Conservation (phyloP, 2,797 vertebrate species). For the Phoebastria nigripes region DNA sequence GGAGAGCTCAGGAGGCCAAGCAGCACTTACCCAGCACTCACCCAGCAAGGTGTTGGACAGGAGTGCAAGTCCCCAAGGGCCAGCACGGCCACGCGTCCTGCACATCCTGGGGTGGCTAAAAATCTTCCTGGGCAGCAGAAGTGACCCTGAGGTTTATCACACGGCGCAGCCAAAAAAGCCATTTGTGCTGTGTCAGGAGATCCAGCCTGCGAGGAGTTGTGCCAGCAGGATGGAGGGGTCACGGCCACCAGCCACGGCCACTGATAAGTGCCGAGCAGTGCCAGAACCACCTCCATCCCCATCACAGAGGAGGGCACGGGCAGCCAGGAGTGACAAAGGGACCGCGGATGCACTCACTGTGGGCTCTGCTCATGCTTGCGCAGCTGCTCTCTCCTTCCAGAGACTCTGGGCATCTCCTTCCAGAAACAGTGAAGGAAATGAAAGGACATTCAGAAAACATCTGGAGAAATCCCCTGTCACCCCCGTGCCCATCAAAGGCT, state of each 20-base stretch:
- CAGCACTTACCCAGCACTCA: background rate
- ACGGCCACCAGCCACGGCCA: background rate
- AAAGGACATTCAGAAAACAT: background rate
- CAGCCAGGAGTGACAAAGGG: background rate
- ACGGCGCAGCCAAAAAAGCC: rapidly evolving
- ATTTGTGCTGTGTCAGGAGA: background rate
- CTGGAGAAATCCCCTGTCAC: background rate
- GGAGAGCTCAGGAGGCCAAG: background rate
- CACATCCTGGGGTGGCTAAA: background rate
- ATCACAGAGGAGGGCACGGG: background rate
- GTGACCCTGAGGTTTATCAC: background rate
- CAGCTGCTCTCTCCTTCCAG: background rate
- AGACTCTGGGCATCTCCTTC: background rate
- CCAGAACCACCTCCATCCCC: background rate
- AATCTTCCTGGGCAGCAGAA: background rate
- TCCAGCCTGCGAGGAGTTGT: rapidly evolving
- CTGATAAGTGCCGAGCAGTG: background rate
- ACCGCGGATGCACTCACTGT: rapidly evolving
- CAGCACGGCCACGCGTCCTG: rapidly evolving
- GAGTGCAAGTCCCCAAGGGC: background rate
- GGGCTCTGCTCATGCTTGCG: rapidly evolving
- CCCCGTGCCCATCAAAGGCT: background rate
- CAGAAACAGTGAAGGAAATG: background rate
- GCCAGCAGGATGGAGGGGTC: background rate
- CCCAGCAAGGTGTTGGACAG: background rate